Percentiles rank a stretch among this genome's conserved stretches.
These are phyloP conservation scores for Siniperca chuatsi DNA, from an alignment of 2,113 vertebrate genomes.

Conservation along the genomic window DNA sequence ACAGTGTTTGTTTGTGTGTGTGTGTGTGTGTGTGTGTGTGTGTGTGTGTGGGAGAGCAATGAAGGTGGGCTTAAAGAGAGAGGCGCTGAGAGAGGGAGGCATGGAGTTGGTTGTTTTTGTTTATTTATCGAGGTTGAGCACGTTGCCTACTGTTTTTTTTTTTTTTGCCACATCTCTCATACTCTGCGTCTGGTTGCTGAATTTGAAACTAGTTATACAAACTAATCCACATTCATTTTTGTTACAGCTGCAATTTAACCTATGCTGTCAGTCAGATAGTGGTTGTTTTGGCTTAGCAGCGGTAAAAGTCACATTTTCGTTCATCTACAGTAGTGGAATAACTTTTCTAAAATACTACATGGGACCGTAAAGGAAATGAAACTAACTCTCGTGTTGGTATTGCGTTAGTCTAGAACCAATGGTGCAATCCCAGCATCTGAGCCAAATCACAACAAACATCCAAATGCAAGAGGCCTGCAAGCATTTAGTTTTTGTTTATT, in stretches of 20 bases:
- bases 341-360: constrained; percentile 29
- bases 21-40: constrained; percentile 14
- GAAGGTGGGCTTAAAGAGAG: constrained; percentile 28
- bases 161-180: constrained; percentile 20
- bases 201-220: constrained; percentile 45
- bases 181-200: constrained; percentile 9
- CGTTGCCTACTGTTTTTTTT: neutral
- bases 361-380: constrained; percentile 45
- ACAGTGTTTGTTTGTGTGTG: constrained; percentile 6
- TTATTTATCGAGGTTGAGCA: constrained; percentile 11
- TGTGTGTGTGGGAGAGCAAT: constrained; percentile 7
- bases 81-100: neutral
- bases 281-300: constrained; percentile 27
- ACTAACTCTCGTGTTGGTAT: constrained; percentile 19
- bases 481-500: constrained; percentile 25
- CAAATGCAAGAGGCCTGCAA: neutral
- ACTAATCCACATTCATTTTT: constrained; percentile 55
- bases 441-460: constrained; percentile 33
- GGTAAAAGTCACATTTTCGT: neutral
- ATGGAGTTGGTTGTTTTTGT: constrained; percentile 38
- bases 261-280: constrained; percentile 29
- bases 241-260: constrained; percentile 38
- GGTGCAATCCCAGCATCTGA: constrained; percentile 35
- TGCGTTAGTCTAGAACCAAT: constrained; percentile 49
- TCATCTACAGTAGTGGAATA: neutral